Conservation (phyloP, 2,113 vertebrate species). For the Ifrita kowaldi region DNA sequence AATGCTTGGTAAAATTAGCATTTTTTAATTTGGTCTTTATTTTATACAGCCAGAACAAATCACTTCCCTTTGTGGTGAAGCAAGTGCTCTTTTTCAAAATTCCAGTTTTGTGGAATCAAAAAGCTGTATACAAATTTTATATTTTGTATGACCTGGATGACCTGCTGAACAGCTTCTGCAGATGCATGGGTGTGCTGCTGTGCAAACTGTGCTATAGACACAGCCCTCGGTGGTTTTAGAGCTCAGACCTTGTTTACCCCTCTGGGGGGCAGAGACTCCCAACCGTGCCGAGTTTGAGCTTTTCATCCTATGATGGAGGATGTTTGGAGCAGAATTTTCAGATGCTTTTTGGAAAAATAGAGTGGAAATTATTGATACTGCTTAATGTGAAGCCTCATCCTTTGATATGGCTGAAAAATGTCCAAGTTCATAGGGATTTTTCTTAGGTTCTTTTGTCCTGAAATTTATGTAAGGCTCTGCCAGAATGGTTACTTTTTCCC, state of each 20-base stretch:
- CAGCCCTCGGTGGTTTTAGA: not conserved
- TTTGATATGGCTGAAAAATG: not conserved
- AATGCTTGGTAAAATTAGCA: not conserved
- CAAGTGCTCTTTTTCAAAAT: not conserved
- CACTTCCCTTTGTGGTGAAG: not conserved
- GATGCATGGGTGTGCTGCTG: fast-evolving
- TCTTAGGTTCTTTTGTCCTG: not conserved
- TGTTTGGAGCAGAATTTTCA: not conserved
- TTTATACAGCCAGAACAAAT: not conserved
- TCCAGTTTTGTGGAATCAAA: not conserved
- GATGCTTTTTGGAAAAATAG: not conserved
- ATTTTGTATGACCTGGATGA: not conserved
- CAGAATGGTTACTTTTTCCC: not conserved
- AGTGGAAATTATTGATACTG: not conserved
- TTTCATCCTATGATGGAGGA: not conserved
- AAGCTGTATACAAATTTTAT: not conserved
- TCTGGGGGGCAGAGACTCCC: not conserved
- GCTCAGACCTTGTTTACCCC: not conserved
- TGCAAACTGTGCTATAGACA: not conserved
- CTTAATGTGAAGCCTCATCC: not conserved
- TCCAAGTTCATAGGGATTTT: not conserved
- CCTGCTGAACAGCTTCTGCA: not conserved
- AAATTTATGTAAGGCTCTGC: not conserved
- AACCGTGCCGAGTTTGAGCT: not conserved
- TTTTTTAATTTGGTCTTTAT: not conserved